Evolutionary conservation across 2,888 invertebrate species (phyloP).

Genomic region (Stenodera caucasica): DNA sequence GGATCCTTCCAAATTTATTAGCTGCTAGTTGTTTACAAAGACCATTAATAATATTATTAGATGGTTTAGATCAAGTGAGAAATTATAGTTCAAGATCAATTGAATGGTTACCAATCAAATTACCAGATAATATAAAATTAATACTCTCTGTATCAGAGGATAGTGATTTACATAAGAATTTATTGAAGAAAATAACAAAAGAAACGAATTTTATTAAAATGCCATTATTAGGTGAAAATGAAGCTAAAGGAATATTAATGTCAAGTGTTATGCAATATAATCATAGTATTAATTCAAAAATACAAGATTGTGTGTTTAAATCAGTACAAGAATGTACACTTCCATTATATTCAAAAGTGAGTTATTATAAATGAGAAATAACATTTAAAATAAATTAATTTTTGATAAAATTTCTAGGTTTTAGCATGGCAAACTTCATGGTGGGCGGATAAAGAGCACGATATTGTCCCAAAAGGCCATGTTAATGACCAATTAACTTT

Average conservation of each 20-base stretch:
- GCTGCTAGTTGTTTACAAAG: conserved; percentile 61
- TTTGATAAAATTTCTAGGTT: conserved; percentile 48
- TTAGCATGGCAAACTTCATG: conserved; percentile 66
- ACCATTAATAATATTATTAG: conserved; percentile 72
- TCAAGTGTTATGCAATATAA: conserved; percentile 62
- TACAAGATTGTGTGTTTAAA: conserved; percentile 60
- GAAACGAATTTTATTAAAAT: conserved; percentile 54
- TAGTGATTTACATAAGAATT: conserved; percentile 53
- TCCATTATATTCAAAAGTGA: conserved; percentile 72
- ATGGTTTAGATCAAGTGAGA: conserved; percentile 71
- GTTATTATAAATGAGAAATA: conserved; percentile 1
- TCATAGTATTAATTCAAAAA: conserved; percentile 65
- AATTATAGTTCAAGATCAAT: conserved; percentile 63
- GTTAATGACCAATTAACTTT: conserved; percentile 66
- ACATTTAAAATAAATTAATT: not conserved
- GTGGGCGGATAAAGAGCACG: conserved; percentile 62
- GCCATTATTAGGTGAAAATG: conserved; percentile 57
- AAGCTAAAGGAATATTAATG: conserved; percentile 60
- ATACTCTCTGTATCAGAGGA: conserved; percentile 72
- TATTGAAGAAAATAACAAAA: conserved; percentile 46
- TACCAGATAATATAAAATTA: conserved; percentile 76
- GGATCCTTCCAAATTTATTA: conserved; percentile 61
- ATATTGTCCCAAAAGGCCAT: conserved; percentile 60
- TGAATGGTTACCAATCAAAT: conserved; percentile 74
- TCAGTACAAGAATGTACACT: conserved; percentile 68